Evolutionary conservation across 2,888 invertebrate species (phyloP).

Genomic region (Nineta flava): DNA sequence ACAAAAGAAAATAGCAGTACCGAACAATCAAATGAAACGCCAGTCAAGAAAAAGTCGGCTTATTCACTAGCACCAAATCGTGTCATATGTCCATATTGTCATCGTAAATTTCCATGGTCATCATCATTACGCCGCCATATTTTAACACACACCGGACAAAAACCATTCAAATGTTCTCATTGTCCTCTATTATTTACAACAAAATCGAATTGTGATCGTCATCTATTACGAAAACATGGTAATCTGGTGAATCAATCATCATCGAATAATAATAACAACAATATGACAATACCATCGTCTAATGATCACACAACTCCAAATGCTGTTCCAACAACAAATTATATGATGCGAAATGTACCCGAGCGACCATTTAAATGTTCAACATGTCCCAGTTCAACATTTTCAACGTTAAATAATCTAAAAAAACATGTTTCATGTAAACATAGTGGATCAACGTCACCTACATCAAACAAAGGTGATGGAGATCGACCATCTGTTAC

Average conservation of each 20-base stretch:
- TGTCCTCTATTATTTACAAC: constrained; percentile 91
- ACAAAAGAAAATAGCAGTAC: constrained; percentile 6
- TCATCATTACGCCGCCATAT: constrained; percentile 90
- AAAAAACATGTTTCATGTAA: constrained; percentile 62
- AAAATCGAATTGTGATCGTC: constrained; percentile 93
- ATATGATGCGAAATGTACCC: constrained; percentile 48
- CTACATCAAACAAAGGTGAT: constrained; percentile 21
- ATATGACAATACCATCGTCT: constrained; percentile 22
- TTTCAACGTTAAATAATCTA: constrained; percentile 61
- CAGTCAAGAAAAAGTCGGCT: constrained; percentile 76
- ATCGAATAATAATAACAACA: constrained; percentile 24
- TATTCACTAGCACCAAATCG: constrained; percentile 91
- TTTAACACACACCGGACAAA: constrained; percentile 89
- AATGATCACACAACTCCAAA: constrained; percentile 8
- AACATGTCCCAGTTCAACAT: constrained; percentile 67
- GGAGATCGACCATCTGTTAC: constrained; percentile 20
- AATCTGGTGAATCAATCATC: constrained; percentile 20
- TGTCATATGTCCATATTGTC: constrained; percentile 85
- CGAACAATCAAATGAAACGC: constrained; percentile 13
- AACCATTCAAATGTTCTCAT: constrained; percentile 88
- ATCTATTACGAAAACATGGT: constrained; percentile 76
- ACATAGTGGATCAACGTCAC: constrained; percentile 37
- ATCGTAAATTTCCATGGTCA: constrained; percentile 91
- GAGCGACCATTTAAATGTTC: constrained; percentile 67
- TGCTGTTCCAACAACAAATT: constrained; percentile 22